Evolutionary conservation across 64 coral and sea anemone species (phyloP), one percentile per base, ranked within the genome.

Genomic region (Stylophora pistillata): DNA sequence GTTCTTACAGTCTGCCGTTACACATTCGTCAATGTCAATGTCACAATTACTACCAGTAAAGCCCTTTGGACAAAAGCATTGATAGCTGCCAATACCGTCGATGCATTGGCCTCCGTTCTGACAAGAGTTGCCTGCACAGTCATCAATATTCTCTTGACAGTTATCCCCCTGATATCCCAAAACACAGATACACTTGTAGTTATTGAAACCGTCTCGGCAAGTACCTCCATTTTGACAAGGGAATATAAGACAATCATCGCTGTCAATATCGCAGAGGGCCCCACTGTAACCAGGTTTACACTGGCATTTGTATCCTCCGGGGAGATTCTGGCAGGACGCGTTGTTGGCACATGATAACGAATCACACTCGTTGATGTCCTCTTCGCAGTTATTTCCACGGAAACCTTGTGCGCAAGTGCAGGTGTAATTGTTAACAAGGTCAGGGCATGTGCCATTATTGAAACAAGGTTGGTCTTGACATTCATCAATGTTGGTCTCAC

Each of bases 401-500:
- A 88, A 95, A 37, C 89, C 94, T 31, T 66, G 59, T 53, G 86
- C 26, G 60, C 94, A 95, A 17, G 20, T 84, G 55, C 94, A 95
- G 32, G 74, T 92, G 28, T 92, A 89, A 21, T 76, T 84, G 79
- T 95, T 95, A 3, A 95, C 17, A 10, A 79, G 71, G 58, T 95
- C 94, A 4, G 85, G 85, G 41, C 94, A 95, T 62, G 85, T 88
- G 23, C 53, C 94, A 31, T 92, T 89, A 28, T 95, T 85, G 41
- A 89, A 74, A 77, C 94, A 95, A 73, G 94, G 94, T 30, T 85
- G 53, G n/a, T 33, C 68, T 33, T 88, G 86, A 30, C 94, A 95
- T n/a, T 95, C 94, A 30, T 95, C 86, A 70, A 95, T 92, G 53
- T 92, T 79, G 53, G 61, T 55, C 47, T 89, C 65, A 17, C 91